Percentiles rank a stretch among this genome's conserved stretches.
Evolutionary conservation across 2,888 invertebrate species (phyloP).

Genomic region (Drosophila affinis): DNA sequence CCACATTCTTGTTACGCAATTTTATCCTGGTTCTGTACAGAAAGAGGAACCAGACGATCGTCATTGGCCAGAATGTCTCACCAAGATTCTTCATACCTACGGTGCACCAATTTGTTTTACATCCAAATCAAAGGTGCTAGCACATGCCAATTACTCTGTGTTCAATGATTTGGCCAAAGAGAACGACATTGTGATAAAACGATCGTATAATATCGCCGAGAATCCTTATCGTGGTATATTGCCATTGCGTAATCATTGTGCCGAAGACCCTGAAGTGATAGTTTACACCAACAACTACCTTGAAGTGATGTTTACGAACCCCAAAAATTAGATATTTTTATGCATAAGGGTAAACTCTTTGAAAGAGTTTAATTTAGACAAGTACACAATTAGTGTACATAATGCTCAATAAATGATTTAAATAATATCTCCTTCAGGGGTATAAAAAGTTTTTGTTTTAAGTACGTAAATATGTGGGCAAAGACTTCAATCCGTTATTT

Average conservation of each 20-base stretch:
- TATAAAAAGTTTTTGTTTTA: neutral
- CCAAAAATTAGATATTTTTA: neutral
- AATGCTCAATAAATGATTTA: neutral
- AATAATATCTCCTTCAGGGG: neutral
- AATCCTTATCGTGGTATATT: slow-evolving; percentile 76
- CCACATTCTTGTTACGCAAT: neutral
- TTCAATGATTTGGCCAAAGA: slow-evolving; percentile 38
- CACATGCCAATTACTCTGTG: slow-evolving; percentile 66
- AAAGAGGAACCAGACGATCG: neutral
- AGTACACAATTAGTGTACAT: too few relatives aligned
- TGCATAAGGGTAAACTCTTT: neutral
- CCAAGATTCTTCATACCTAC: slow-evolving; percentile 56
- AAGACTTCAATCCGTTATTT: neutral
- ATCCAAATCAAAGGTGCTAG: slow-evolving; percentile 68
- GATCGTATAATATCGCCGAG: slow-evolving; percentile 52
- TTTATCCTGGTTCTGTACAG: slow-evolving; percentile 11
- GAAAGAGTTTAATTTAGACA: neutral
- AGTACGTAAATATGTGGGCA: too few relatives aligned
- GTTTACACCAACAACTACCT: slow-evolving; percentile 79
- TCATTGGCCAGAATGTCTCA: slow-evolving; percentile 68
- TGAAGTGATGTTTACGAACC: slow-evolving; percentile 60
- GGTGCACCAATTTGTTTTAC: slow-evolving; percentile 78
- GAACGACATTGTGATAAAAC: slow-evolving; percentile 47
- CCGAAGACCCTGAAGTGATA: slow-evolving; percentile 62
- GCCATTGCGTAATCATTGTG: slow-evolving; percentile 69